Evolutionary conservation across 1,140 invertebrate species (phyloP).

Genomic region (Probaryconus sp.): DNA sequence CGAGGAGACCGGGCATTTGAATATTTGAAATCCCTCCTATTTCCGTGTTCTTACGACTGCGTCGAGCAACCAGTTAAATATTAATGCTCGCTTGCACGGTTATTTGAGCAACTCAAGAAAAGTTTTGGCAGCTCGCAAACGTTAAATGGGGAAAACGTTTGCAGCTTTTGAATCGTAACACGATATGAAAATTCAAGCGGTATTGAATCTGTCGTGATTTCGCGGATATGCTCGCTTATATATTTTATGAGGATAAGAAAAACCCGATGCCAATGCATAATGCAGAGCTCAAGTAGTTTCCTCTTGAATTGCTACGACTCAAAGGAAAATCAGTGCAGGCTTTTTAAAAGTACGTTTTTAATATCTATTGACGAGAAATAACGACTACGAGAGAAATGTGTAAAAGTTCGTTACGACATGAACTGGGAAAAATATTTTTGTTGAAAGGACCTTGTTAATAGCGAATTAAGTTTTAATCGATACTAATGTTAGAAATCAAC

Average conservation of each 20-base stretch:
- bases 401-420: no score
- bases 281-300: no score
- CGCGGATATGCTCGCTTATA: background rate
- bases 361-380: no score
- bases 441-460: no score
- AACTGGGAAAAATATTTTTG: no score
- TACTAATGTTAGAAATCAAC: background rate
- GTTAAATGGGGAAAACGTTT: conserved; percentile 1
- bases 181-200: conserved; percentile 5
- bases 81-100: conserved; percentile 12
- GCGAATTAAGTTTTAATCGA: no score
- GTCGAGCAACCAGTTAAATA: conserved; percentile 18
- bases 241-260: background rate
- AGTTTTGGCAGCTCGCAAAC: conserved; percentile 27
- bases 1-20: conserved; percentile 31
- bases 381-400: no score
- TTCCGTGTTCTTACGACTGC: conserved; percentile 17
- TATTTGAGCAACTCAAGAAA: conserved; percentile 11
- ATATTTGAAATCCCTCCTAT: conserved; percentile 34
- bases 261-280: background rate
- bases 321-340: no score
- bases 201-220: conserved; percentile 8
- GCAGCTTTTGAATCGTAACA: conserved; percentile 11
- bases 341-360: no score
- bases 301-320: no score